Evolutionary conservation across 2,113 vertebrate species (phyloP), one percentile per base, ranked within the genome.

Genomic region (Apodemus sylvaticus): DNA sequence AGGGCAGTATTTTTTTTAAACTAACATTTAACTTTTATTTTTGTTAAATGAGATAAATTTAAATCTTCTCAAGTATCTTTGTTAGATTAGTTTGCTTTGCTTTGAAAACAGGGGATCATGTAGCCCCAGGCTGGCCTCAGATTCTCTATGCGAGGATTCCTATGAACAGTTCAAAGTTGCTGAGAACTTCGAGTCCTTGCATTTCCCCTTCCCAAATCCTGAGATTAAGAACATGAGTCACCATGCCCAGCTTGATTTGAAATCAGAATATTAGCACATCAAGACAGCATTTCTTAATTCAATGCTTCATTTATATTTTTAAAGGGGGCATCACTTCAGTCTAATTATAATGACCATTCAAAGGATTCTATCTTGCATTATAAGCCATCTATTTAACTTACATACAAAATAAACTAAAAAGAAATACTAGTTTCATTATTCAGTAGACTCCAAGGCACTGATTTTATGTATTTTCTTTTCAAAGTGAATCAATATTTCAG

Each of bases 301-400:
- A 96, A 1, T 76, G 22, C 68, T 91, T 83, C 7, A 95, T 36
- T 92, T 79, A 71, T 81, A 78, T 93, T 94, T 88, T 53, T 53
- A 53, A 93, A 94, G n/a, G 20, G 13, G 1, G 29, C 39, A 89
- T 71, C 71, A 10, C 90, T 92, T 68, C 78, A 19, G 64, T 73
- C 34, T 87, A 91, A 90, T 94, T 70, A 51, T 55, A 3, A 24
- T 83, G 19, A 89, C 48, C 58, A 86, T 87, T 48, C 87, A 73
- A 88, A 34, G 17, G 83, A 94, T 76, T 92, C 24, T 89, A 92
- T 83, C 93, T 91, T 66, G 45, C 74, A 22, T 94, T 90, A 78
- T 64, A 90, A 82, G 20, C 29, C 77, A 90, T 42, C 81, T 11
- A 64, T 76, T 36, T 89, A 62, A 90, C 87, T 82, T 20, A 95